Conservation (phyloP, 1,140 invertebrate species). For the Mizuhopecten yessoensis region DNA sequence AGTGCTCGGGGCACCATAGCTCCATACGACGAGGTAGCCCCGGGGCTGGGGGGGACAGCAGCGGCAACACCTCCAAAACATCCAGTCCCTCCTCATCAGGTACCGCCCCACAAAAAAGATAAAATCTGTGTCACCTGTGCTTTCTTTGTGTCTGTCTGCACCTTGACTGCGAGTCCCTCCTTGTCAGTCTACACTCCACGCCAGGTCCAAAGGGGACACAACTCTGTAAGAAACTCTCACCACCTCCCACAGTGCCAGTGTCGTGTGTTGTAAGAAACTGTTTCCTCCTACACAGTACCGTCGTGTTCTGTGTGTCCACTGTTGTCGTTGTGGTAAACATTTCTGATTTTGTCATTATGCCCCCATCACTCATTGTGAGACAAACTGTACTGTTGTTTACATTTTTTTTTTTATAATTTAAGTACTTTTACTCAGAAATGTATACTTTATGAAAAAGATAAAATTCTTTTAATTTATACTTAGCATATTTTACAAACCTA, state of each 20-base stretch:
- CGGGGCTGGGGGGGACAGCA: slow-evolving; percentile 69
- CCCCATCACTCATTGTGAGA: background rate
- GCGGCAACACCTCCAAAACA: slow-evolving; percentile 76
- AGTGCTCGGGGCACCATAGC: slow-evolving; percentile 65
- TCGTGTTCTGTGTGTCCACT: background rate
- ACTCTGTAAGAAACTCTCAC: slow-evolving; percentile 26
- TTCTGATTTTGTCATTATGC: background rate
- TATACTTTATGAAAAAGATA: too few species aligned
- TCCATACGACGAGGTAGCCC: slow-evolving; percentile 51
- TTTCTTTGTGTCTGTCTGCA: slow-evolving; percentile 38
- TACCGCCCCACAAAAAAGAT: slow-evolving; percentile 56
- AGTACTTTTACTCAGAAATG: too few species aligned
- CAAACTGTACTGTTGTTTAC: too few species aligned
- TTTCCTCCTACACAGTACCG: background rate
- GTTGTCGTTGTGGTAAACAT: slow-evolving; percentile 2
- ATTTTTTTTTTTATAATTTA: too few species aligned
- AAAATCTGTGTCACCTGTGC: slow-evolving; percentile 17
- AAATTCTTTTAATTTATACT: too few species aligned
- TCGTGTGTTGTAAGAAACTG: slow-evolving; percentile 32
- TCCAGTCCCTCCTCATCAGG: slow-evolving; percentile 80
- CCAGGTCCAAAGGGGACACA: slow-evolving; percentile 10
- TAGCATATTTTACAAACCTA: too few species aligned
- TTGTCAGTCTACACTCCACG: slow-evolving; percentile 8
- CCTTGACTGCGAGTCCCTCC: background rate
- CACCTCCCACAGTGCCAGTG: background rate